A percentile compares a stretch with the other conserved stretches of the same genome.
Evolutionary conservation across 2,113 vertebrate species (phyloP).

Genomic region (Silurus glanis): DNA sequence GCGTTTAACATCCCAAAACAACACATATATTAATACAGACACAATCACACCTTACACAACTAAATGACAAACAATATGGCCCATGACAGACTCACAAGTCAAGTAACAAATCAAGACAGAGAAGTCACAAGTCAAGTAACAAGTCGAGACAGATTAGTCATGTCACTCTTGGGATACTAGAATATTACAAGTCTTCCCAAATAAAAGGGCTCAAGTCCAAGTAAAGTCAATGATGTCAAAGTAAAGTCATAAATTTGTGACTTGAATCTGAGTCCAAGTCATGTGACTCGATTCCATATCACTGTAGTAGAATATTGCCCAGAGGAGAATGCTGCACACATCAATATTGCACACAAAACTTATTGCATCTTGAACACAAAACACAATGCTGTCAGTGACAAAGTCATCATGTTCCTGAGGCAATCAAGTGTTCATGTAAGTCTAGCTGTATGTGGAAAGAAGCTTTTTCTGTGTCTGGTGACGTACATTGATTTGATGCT

Average conservation of each 20-base stretch:
- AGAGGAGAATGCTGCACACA: background rate
- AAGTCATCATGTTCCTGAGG: background rate
- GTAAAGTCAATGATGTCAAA: background rate
- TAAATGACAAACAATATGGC: background rate
- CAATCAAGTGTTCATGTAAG: background rate
- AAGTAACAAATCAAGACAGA: background rate
- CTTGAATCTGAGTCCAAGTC: background rate
- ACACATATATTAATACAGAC: no score
- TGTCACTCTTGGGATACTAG: no score
- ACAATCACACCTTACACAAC: no score
- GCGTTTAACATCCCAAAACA: background rate
- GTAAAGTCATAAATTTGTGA: background rate
- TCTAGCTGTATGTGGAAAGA: background rate
- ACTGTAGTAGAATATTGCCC: background rate
- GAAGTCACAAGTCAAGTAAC: background rate
- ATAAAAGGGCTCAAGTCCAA: background rate
- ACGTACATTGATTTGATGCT: background rate
- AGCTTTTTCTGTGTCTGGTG: background rate
- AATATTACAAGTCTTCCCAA: background rate
- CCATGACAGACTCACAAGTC: background rate
- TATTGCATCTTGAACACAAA: slow-evolving; percentile 1
- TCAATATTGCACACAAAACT: background rate
- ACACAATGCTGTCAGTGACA: background rate
- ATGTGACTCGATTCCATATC: background rate
- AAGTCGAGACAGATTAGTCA: background rate